Percentiles rank a stretch among this genome's conserved stretches.
Evolutionary conservation across 2,888 invertebrate species (phyloP).

Genomic region (Empis livida): DNA sequence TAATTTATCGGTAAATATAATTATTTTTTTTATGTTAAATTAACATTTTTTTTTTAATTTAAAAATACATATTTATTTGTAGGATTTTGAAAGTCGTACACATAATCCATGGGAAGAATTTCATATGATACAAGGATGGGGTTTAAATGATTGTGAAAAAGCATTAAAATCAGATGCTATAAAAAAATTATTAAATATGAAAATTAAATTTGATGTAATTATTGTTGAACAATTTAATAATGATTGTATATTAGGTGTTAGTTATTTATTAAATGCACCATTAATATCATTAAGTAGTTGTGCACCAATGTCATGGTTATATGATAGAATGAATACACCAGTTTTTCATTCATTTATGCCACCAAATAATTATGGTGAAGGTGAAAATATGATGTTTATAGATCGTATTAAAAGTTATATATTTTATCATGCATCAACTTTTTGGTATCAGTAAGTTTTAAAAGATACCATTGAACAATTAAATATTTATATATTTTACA

Average conservation of each 20-base stretch:
- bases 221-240: slow-evolving; percentile 55
- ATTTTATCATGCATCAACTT: slow-evolving; percentile 16
- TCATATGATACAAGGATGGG: slow-evolving; percentile 25
- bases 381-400: slow-evolving; percentile 30
- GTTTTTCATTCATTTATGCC: slow-evolving; percentile 42
- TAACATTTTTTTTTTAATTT: not conserved
- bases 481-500: not conserved
- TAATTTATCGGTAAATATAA: slow-evolving; percentile 19
- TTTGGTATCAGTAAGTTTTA: slow-evolving; percentile 19
- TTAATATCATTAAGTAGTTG: slow-evolving; percentile 44
- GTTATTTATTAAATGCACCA: slow-evolving; percentile 46
- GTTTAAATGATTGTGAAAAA: slow-evolving; percentile 19
- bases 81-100: slow-evolving; percentile 7
- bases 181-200: slow-evolving; percentile 17
- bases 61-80: slow-evolving; percentile 4
- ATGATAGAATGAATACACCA: slow-evolving; percentile 40
- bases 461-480: no score
- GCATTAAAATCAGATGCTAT: slow-evolving; percentile 22
- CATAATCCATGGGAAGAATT: slow-evolving; percentile 11
- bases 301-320: slow-evolving; percentile 45
- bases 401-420: slow-evolving; percentile 36
- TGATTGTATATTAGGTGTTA: slow-evolving; percentile 52
- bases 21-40: not conserved
- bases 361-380: slow-evolving; percentile 38
- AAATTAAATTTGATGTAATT: slow-evolving; percentile 48